Evolutionary conservation across 2,113 vertebrate genomes (phyloP), one percentile per base, ranked within the genome.

Genomic region (Paratilapia polleni): DNA sequence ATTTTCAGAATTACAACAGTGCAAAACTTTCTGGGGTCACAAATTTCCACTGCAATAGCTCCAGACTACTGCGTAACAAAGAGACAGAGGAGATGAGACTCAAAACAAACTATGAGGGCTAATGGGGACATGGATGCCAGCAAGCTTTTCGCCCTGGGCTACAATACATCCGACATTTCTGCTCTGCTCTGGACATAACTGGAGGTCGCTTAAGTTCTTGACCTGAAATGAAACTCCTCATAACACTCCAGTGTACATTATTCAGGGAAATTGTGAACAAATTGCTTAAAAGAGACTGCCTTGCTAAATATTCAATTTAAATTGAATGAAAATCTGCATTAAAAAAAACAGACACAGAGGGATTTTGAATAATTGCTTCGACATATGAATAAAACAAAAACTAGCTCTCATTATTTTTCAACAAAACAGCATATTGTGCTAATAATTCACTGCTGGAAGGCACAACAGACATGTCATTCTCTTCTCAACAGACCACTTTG

Each of bases 41-140:
- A 82, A 5, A 82, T 86, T 87, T 84, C 83, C 66, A 20, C 60
- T 75, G 76, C 11, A 5, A 60, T 41, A 41, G 47, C 58, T 80
- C 68, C 68, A 63, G 83, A 87, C 41, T 81, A 43, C 68, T 80
- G 56, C 70, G 60, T 26, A 19, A 84, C 77, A 15, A 86, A 60
- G 89, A 90, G 88, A 89, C 90, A 92, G 90, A 93, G 66, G 59
- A 83, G 78, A 92, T 90, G 83, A 91, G 77, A 43, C 81, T 86
- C 83, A 85, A 86, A 85, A 41, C 31, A 24, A 78, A 78, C 26
- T 49, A 31, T 58, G 59, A 68, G 77, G 84, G 57, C 57, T 80
- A 83, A 85, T 20, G 6, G 87, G 89, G 84, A 90, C 70, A 63
- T 8, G n/a, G 63, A 59, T 64, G 81, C n/a, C 75, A 49, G 61